phyloP scores from a whole-genome alignment of 2,888 invertebrate species.

The Deilephila porcellus region DNA sequence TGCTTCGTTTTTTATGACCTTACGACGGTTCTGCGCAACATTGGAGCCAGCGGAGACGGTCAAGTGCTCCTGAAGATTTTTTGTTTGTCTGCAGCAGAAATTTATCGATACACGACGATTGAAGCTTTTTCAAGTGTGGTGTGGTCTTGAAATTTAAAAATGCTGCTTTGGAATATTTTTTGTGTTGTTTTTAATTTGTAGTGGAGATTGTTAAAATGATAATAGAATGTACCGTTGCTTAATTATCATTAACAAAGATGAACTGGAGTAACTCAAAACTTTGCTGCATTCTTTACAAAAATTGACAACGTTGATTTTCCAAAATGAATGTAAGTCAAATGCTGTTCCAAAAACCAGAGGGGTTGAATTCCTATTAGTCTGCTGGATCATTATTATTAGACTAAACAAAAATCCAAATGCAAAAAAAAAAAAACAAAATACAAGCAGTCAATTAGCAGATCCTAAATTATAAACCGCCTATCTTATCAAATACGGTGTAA shows the following conservation, averaged over 20 bases:
- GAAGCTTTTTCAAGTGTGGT: neutral
- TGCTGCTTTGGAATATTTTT: neutral
- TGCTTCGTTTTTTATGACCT: conserved; percentile 77
- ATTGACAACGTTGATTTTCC: too few relatives aligned
- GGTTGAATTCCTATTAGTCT: too few relatives aligned
- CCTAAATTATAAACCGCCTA: neutral
- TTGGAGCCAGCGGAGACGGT: conserved; percentile 64
- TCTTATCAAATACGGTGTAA: conserved; percentile 18
- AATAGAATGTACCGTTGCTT: too few relatives aligned
- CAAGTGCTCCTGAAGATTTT: conserved; percentile 67
- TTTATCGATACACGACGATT: conserved; percentile 16
- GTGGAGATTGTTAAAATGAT: too few relatives aligned
- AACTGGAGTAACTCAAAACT: too few relatives aligned
- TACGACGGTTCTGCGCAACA: conserved; percentile 58
- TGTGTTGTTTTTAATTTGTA: neutral
- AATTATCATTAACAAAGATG: too few relatives aligned
- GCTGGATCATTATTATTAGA: too few relatives aligned
- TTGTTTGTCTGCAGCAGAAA: conserved; percentile 45
- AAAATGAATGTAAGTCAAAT: too few relatives aligned
- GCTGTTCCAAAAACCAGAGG: too few relatives aligned
- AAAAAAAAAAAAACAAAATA: neutral
- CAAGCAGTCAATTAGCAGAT: neutral
- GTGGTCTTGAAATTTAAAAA: conserved; percentile 13
- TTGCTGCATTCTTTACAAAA: too few relatives aligned
- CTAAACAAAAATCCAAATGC: neutral